Percentiles rank a stretch among this genome's conserved stretches.
These are phyloP conservation scores for Fissipunctia ypsillon DNA, from an alignment of 2,888 invertebrate genomes.

Conservation along the genomic window DNA sequence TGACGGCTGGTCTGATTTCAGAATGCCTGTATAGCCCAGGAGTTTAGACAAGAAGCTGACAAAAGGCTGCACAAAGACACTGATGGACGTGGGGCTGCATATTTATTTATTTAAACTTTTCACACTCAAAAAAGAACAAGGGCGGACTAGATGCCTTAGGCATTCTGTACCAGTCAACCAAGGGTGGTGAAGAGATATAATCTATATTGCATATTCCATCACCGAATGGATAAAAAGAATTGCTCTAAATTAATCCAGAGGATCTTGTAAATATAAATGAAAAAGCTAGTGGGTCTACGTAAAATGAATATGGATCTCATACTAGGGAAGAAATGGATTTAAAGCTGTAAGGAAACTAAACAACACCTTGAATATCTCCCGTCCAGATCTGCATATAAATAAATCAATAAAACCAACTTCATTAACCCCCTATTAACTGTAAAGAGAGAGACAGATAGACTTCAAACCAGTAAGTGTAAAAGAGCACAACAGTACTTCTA, in stretches of 20 bases:
- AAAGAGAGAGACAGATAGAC: slow-evolving; percentile 14
- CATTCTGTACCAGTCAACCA: no score
- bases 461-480: not conserved
- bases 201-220: no score
- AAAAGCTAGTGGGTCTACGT: not conserved
- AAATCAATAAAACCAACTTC: slow-evolving; percentile 37
- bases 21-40: not conserved
- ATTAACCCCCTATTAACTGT: slow-evolving; percentile 28
- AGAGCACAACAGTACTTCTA: slow-evolving; percentile 6
- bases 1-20: not conserved
- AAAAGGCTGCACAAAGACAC: not conserved
- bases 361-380: slow-evolving; percentile 9
- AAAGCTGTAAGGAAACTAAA: not conserved
- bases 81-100: not conserved
- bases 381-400: slow-evolving; percentile 31
- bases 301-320: not conserved
- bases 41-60: not conserved
- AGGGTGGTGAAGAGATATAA: no score
- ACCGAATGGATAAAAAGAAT: not conserved
- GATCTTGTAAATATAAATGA: not conserved
- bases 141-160: no score
- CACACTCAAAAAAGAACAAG: no score
- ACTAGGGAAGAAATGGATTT: not conserved
- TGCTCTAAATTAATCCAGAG: not conserved
- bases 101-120: no score